Evolutionary conservation across 2,113 vertebrate species (phyloP).

Genomic region (Oostethus manadensis): DNA sequence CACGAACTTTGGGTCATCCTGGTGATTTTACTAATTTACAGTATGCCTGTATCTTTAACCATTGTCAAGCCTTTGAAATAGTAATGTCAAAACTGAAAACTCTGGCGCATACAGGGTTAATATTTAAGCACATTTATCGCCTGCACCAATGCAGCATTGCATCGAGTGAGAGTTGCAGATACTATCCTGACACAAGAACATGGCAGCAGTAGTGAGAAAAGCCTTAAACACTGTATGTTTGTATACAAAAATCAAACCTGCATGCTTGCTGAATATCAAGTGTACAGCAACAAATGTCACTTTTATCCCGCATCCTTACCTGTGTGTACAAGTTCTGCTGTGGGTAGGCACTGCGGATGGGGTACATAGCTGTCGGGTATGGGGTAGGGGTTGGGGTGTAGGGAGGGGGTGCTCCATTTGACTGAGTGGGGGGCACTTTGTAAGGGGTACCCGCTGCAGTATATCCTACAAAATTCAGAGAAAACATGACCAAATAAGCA

Average conservation of each 20-base stretch:
- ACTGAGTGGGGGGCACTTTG: constrained; percentile 96
- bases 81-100: too few species aligned
- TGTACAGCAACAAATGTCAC: too few species aligned
- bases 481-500: background rate
- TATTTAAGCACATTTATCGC: too few species aligned
- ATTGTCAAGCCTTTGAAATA: too few species aligned
- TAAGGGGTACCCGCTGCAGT: constrained; percentile 93
- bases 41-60: too few species aligned
- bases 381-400: constrained; percentile 94
- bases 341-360: constrained; percentile 99
- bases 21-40: too few species aligned
- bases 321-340: constrained; percentile 94
- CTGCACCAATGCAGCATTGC: background rate
- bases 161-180: background rate
- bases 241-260: too few species aligned
- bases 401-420: constrained; percentile 90
- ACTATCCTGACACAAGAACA: background rate
- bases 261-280: background rate
- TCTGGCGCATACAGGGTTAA: too few species aligned
- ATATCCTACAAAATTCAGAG: constrained; percentile 77
- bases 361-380: constrained; percentile 96
- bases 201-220: too few species aligned
- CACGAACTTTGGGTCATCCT: too few species aligned
- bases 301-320: constrained; percentile 66
- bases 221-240: too few species aligned